Evolutionary conservation across 2,113 vertebrate species (phyloP), one percentile per base, ranked within the genome.

Genomic region (Mola mola): DNA sequence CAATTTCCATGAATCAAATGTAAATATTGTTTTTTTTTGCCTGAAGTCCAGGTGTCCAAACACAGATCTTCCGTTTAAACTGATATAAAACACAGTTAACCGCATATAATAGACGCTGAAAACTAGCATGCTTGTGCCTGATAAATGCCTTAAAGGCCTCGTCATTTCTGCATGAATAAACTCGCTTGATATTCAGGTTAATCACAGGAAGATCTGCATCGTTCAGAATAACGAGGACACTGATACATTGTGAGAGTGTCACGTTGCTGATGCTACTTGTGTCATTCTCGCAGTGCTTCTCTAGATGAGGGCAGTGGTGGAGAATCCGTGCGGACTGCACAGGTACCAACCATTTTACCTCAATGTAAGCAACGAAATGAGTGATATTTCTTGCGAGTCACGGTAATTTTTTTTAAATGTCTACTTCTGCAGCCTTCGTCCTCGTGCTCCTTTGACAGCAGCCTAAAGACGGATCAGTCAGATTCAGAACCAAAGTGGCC

Each of bases 401-500:
- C 11, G 12, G 1, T 4, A n/a, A 50, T 20, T 8, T 19, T 0
- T 7, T 11, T 22, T 1, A 7, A 20, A 25, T 16, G 16, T 64
- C 11, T 61, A 12, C n/a, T 37, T 56, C 36, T 15, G 4, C 59
- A 93, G 89, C 90, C 90, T 8, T 84, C 91, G 3, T 88, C 91
- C 0, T 92, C 90, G 19, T 91, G 87, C 75, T 91, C 91, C 3
- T 92, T 91, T 40, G 91, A 92, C 2, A 93, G 94, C 68, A 93
- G 91, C 81, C 89, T 93, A 64, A 97, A 94, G 72, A 67, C 82
- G 0, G 94, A 95, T 63, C 80, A 84, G 12, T 70, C 79, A 8
- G 92, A 95, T 62, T 77, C 85, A 1, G 94, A 95, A 31, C 93
- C 93, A n/a, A 93, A 86, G 0, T 99, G 96, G 95, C 93, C 95